A percentile compares a stretch with the other conserved stretches of the same genome.
Evolutionary conservation across 2,888 invertebrate genomes (phyloP).

Genomic region (Drosophila meridionalis): DNA sequence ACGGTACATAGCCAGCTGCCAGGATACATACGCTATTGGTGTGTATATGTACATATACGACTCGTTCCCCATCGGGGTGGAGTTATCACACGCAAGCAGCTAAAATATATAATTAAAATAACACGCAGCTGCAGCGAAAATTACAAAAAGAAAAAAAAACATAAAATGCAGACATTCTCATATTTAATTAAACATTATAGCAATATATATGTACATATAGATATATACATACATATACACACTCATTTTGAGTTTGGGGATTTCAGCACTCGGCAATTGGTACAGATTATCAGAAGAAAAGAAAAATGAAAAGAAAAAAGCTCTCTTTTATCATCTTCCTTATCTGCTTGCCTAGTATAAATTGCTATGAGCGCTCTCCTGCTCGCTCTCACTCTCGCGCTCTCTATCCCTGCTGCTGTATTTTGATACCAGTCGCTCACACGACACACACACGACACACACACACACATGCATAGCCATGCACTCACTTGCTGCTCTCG

Average conservation of each 20-base stretch:
- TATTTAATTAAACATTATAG: conserved; percentile 4
- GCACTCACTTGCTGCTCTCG: conserved; percentile 41
- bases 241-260: not conserved
- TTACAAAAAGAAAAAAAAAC: not conserved
- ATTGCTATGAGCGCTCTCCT: conserved; percentile 33
- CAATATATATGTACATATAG: not conserved
- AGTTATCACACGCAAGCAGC: conserved; percentile 23
- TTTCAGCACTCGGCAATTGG: conserved; percentile 53
- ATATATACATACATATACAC: not conserved
- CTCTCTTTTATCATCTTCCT: conserved; percentile 39
- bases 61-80: conserved; percentile 30
- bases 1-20: conserved; percentile 15
- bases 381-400: conserved; percentile 25
- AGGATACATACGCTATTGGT: conserved; percentile 17
- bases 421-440: conserved; percentile 38
- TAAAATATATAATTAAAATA: conserved; percentile 30
- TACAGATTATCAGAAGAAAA: conserved; percentile 68
- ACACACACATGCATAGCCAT: conserved; percentile 26
- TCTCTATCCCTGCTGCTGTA: conserved; percentile 36
- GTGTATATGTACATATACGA: not conserved
- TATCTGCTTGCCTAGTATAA: conserved; percentile 45
- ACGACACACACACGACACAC: conserved; percentile 16
- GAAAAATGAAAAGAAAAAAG: conserved; percentile 16
- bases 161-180: not conserved
- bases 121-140: conserved; percentile 9